phyloP scores from a whole-genome alignment of 2,113 vertebrate genomes.

The Trichechus manatus region DNA sequence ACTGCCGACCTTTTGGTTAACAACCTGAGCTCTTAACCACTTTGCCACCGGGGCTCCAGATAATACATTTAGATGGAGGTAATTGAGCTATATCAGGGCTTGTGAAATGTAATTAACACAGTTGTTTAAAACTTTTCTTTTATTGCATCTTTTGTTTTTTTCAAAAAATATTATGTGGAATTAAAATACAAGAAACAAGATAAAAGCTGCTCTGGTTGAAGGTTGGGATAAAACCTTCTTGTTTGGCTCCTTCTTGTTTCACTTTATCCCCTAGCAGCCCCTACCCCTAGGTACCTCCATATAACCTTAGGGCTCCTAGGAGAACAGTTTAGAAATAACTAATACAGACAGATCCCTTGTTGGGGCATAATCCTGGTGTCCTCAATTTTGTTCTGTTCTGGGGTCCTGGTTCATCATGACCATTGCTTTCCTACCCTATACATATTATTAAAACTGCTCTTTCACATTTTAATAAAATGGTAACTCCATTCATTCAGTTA shows the following conservation, averaged over 20 bases:
- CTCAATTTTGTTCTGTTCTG: neutral
- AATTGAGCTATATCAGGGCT: neutral
- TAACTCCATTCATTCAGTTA: neutral
- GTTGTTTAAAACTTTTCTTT: neutral
- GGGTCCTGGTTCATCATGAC: neutral
- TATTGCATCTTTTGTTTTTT: neutral
- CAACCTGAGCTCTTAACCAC: too few species aligned
- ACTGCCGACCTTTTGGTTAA: too few species aligned
- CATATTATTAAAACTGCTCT: neutral
- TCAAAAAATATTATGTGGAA: neutral
- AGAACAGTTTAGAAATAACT: neutral
- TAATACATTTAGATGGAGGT: neutral
- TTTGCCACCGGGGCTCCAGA: too few species aligned
- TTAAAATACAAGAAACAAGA: neutral
- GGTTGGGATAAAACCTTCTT: neutral
- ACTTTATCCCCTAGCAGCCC: rapidly evolving
- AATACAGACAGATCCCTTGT: rapidly evolving
- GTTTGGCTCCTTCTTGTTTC: neutral
- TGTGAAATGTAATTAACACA: neutral
- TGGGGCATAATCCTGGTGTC: neutral
- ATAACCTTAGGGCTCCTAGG: neutral
- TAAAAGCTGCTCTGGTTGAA: neutral
- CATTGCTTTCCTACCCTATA: neutral
- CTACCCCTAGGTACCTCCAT: neutral
- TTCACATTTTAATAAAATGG: neutral